These are phyloP conservation scores for Ondatra zibethicus DNA, from an alignment of 2,113 vertebrate species.

Conservation along the genomic window DNA sequence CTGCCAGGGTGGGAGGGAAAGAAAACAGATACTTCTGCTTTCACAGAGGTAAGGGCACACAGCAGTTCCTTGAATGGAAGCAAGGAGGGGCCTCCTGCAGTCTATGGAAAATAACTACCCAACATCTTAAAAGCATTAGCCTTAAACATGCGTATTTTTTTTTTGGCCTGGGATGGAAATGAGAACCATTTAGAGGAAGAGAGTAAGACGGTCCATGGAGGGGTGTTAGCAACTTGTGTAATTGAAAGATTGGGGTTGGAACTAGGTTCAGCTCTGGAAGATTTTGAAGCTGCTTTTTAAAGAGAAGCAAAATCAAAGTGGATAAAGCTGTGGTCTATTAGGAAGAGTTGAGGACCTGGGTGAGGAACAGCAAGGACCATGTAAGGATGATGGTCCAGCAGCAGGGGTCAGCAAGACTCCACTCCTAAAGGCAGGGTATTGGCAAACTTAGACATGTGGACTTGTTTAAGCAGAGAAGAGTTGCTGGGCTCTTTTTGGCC, in stretches of 20 bases:
- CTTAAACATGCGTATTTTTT: neutral
- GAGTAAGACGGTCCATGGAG: neutral
- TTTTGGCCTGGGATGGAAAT: neutral
- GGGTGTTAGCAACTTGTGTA: neutral
- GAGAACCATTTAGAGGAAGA: neutral
- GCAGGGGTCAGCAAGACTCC: neutral
- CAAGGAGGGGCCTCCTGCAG: neutral
- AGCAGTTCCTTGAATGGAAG: neutral
- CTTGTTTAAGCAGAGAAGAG: neutral
- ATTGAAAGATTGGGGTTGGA: neutral
- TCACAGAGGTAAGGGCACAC: neutral
- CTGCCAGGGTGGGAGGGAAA: neutral
- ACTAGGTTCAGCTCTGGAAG: neutral
- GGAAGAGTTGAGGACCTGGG: neutral
- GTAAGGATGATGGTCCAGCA: neutral
- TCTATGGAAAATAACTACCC: neutral
- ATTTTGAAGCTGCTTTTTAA: neutral
- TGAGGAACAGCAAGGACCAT: neutral
- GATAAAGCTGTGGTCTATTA: neutral
- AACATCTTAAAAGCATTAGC: neutral
- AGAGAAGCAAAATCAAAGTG: neutral
- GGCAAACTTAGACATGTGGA: neutral
- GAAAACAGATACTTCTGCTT: neutral
- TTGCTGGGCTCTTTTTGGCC: neutral
- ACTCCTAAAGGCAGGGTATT: neutral